These are phyloP conservation scores for Pseudochaenichthys georgianus DNA, from an alignment of 2,797 vertebrate genomes.

Conservation along the genomic window DNA sequence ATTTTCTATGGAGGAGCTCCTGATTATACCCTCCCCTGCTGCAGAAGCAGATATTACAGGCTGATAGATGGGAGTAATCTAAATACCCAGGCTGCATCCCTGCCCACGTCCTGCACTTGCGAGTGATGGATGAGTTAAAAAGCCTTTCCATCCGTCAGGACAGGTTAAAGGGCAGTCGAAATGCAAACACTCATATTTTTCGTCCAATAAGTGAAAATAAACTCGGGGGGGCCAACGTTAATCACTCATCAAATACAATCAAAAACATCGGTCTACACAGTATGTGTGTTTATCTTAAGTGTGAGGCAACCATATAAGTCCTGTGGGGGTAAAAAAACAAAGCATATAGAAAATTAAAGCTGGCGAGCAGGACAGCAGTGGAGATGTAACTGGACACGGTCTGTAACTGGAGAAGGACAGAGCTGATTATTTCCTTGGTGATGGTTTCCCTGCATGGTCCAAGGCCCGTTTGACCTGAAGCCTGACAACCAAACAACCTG, in stretches of 20 bases:
- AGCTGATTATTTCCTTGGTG: constrained; percentile 77
- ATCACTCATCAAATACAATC: constrained; percentile 48
- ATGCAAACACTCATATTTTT: constrained; percentile 77
- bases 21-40: constrained; percentile 42
- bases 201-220: constrained; percentile 71
- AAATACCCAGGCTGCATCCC: constrained; percentile 64
- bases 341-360: constrained; percentile 60
- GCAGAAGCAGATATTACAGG: constrained; percentile 41
- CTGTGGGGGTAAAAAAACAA: constrained; percentile 29
- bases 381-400: constrained; percentile 71
- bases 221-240: constrained; percentile 55
- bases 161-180: constrained; percentile 78
- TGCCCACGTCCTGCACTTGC: constrained; percentile 64
- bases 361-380: constrained; percentile 31
- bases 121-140: constrained; percentile 81
- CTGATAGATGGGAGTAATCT: constrained; percentile 71
- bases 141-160: constrained; percentile 78
- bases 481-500: constrained; percentile 51
- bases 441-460: constrained; percentile 59
- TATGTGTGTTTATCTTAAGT: background rate
- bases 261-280: constrained; percentile 9
- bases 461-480: constrained; percentile 62
- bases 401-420: constrained; percentile 76
- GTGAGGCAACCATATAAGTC: constrained; percentile 23
- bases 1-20: constrained; percentile 29